Conservation (phyloP, 2,113 vertebrate genomes). For the Dipodomys stephensi region DNA sequence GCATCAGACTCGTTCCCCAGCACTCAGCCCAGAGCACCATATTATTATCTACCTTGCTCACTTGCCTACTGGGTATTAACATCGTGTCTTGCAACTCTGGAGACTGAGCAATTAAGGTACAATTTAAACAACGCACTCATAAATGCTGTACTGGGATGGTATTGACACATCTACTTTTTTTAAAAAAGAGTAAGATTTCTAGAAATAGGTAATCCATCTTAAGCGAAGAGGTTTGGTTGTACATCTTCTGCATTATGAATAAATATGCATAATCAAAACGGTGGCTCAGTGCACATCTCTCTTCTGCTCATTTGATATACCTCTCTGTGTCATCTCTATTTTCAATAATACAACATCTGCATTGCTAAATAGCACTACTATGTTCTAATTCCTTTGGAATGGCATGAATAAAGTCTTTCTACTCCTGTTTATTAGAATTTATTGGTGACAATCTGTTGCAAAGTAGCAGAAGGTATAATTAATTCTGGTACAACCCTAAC, state of each 20-base stretch:
- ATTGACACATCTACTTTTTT: conserved; percentile 82
- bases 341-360: conserved; percentile 87
- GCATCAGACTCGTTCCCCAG: conserved; percentile 68
- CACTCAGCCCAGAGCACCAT: conserved; percentile 73
- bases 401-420: conserved; percentile 85
- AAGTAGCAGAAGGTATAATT: conserved; percentile 86
- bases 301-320: conserved; percentile 85
- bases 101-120: conserved; percentile 86
- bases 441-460: conserved; percentile 83
- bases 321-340: conserved; percentile 84
- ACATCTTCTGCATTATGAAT: conserved; percentile 83
- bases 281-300: conserved; percentile 80
- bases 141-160: conserved; percentile 84
- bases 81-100: conserved; percentile 82
- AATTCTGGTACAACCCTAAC: conserved; percentile 83
- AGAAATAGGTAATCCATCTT: conserved; percentile 83
- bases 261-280: conserved; percentile 87
- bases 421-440: conserved; percentile 88
- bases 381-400: conserved; percentile 87
- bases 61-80: conserved; percentile 82
- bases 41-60: conserved; percentile 82
- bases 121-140: conserved; percentile 86
- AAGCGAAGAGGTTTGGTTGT: conserved; percentile 75
- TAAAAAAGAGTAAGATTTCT: conserved; percentile 72
- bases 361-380: conserved; percentile 86